phyloP scores from a whole-genome alignment of 2,113 vertebrate genomes.

The Semnornis frantzii region DNA sequence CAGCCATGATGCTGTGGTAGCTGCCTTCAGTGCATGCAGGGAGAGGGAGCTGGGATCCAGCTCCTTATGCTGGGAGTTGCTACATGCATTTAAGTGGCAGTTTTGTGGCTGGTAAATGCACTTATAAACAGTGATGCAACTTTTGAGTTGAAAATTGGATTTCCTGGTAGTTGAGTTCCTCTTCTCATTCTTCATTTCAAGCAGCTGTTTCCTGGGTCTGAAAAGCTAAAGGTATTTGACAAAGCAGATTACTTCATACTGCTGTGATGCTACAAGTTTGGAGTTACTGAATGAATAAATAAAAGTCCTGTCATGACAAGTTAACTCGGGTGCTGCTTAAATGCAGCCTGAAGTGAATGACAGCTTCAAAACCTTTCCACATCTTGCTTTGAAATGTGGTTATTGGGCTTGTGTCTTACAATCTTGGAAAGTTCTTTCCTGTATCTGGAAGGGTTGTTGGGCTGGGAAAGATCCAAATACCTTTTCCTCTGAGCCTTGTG shows the following conservation, averaged over 20 bases:
- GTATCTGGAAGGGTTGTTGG: neutral
- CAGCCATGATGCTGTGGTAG: neutral
- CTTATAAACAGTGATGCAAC: neutral
- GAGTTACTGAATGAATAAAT: neutral
- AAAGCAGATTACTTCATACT: neutral
- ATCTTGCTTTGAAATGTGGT: neutral
- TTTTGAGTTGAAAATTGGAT: neutral
- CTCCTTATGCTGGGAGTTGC: neutral
- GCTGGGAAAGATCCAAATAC: neutral
- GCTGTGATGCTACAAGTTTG: neutral
- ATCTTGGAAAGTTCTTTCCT: neutral
- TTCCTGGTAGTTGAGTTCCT: neutral
- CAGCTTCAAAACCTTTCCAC: neutral
- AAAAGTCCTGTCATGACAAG: neutral
- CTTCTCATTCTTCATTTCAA: neutral
- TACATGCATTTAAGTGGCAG: neutral
- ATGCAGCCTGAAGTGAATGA: neutral
- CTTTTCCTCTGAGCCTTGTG: fast-evolving
- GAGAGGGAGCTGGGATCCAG: neutral
- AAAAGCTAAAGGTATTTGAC: neutral
- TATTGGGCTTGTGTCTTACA: fast-evolving
- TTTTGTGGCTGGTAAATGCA: fast-evolving
- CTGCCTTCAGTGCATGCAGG: neutral
- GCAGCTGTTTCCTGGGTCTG: neutral
- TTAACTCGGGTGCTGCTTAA: neutral